Evolutionary conservation across 2,888 invertebrate species (phyloP).

Genomic region (Alloplasta piceator): DNA sequence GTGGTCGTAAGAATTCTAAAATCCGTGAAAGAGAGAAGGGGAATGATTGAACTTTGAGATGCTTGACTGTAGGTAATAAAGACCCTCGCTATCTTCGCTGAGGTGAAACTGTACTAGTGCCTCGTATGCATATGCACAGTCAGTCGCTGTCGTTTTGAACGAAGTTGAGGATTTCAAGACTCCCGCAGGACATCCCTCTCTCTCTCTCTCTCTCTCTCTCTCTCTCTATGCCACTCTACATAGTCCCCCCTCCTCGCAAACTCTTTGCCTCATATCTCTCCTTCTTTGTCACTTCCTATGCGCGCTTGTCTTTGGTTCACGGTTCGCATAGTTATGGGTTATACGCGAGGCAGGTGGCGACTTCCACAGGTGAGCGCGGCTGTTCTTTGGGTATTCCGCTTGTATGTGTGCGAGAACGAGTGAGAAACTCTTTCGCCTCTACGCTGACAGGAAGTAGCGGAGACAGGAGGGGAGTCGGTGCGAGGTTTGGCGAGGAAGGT

Average conservation of each 20-base stretch:
- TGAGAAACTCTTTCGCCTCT: conserved; percentile 13
- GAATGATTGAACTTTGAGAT: not conserved
- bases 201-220: conserved; percentile 7
- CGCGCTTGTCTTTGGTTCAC: conserved; percentile 5
- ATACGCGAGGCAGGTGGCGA: conserved; percentile 66
- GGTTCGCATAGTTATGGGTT: conserved; percentile 66
- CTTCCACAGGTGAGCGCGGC: conserved; percentile 71
- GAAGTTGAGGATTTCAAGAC: conserved; percentile 29
- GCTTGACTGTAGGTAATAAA: conserved; percentile 24
- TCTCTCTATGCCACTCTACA: too few relatives aligned
- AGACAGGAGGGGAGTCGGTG: conserved; percentile 70
- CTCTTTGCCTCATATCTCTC: conserved; percentile 5
- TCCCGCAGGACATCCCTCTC: conserved; percentile 34
- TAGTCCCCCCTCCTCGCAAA: too few relatives aligned
- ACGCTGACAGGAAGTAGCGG: conserved; percentile 78
- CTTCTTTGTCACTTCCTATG: conserved; percentile 45
- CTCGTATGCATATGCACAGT: conserved; percentile 39
- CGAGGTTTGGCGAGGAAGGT: conserved; percentile 30
- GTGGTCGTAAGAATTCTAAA: too few relatives aligned
- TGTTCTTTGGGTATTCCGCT: not conserved
- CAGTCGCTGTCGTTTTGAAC: conserved; percentile 36
- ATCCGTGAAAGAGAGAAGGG: too few relatives aligned
- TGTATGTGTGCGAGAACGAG: conserved; percentile 43
- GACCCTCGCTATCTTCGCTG: conserved; percentile 27
- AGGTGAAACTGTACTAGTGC: conserved; percentile 56